Evolutionary conservation across 2,888 invertebrate genomes (phyloP), one percentile per base, ranked within the genome.

Genomic region (Drosophila fungiperda): DNA sequence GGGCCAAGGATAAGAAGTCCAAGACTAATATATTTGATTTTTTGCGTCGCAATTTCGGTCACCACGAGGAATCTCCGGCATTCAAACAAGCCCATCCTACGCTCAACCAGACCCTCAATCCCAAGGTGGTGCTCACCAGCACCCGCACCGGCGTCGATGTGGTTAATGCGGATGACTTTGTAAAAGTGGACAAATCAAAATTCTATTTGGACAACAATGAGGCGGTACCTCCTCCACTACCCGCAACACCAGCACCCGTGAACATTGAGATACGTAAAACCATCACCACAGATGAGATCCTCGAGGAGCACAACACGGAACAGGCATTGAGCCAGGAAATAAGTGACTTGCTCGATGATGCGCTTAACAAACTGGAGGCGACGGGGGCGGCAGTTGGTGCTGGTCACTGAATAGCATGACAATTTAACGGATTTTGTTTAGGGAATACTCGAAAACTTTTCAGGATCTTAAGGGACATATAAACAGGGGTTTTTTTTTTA

Each of bases 11-110:
- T 11, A 87, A 84, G 49, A 93, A 92, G 75, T 86, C 94, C 0
- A 92, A 93, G 76, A 57, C 23, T 15, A 92, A 93, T 68, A 92
- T 94, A 71, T 93, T 94, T 59, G 93, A 93, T 71, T 93, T 92
- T 54, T 80, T 94, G 35, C 93, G 92, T 69, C 92, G 92, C 65
- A 93, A 94, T 81, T 93, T 94, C 33, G 90, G 91, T 49, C 83
- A 89, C 36, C 79, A 90, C 9, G 90, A 90, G 2, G 86, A 90
- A 3, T 55, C 78, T 0, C 80, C 89, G 50, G 52, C 88, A n/a
- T 49, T 73, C 7, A 50, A 38, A 6, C 79, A 81, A 15, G 74
- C 68, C 15, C 82, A 86, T 61, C 70, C 78, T 50, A 77, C 78
- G 5, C 69, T 76, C 11, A 73, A 78, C 17, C 80, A 82, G 59